These are phyloP conservation scores for Argyrosomus regius DNA, from an alignment of 2,797 vertebrate genomes.

Conservation along the genomic window DNA sequence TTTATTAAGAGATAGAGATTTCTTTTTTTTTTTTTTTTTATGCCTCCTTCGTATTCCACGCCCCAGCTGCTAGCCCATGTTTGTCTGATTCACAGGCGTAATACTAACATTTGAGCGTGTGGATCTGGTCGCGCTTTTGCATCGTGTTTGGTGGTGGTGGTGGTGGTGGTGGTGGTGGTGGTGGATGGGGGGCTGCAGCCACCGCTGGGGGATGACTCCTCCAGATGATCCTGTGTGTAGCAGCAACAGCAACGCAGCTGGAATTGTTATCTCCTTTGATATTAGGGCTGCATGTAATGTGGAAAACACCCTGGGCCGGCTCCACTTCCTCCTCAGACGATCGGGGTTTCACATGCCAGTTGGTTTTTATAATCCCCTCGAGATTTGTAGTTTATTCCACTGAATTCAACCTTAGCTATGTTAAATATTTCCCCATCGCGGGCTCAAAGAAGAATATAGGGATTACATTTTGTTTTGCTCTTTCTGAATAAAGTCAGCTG, in stretches of 20 bases:
- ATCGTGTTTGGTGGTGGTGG: slow-evolving; percentile 27
- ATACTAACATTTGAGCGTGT: slow-evolving; percentile 5
- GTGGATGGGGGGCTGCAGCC: slow-evolving; percentile 24
- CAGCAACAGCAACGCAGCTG: slow-evolving; percentile 82
- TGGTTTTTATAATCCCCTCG: slow-evolving; percentile 78
- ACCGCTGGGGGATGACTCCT: slow-evolving; percentile 74
- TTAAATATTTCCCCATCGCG: slow-evolving; percentile 70
- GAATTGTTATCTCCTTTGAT: slow-evolving; percentile 87
- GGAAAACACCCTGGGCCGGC: slow-evolving; percentile 82
- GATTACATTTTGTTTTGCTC: slow-evolving; percentile 58
- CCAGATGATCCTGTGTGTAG: slow-evolving; percentile 83
- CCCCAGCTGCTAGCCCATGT: slow-evolving; percentile 41
- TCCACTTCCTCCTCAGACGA: slow-evolving; percentile 82
- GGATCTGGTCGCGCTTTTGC: slow-evolving; percentile 42
- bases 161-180: slow-evolving; percentile 17
- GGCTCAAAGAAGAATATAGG: slow-evolving; percentile 32
- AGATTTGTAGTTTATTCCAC: slow-evolving; percentile 79
- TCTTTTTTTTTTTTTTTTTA: not conserved
- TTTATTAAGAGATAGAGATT: slow-evolving; percentile 75
- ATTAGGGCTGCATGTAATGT: slow-evolving; percentile 82
- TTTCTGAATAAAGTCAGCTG: slow-evolving; percentile 36
- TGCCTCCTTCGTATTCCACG: slow-evolving; percentile 33
- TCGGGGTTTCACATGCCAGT: slow-evolving; percentile 80
- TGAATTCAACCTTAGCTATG: slow-evolving; percentile 77
- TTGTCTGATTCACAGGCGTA: not conserved